Base-by-base conservation (phyloP, 2,888 invertebrate genomes). In the Balanococcus diminutus region DNA sequence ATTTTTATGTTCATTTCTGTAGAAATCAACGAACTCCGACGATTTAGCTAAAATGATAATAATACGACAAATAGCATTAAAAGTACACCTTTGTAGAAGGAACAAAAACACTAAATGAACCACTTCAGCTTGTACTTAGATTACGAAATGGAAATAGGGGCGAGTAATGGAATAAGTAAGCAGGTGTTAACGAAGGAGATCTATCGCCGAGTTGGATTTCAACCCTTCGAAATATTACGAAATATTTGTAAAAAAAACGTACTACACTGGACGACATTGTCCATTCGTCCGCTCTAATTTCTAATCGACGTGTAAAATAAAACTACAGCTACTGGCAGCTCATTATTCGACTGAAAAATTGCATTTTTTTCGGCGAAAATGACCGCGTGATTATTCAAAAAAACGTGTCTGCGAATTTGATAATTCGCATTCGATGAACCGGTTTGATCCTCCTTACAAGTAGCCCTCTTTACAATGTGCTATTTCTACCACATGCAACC, bases 121-220 rank as follows among this genome's bases (percentile, higher is more conserved):
- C 67, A 67, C 67, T 28, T 67, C 67, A 0, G 19, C n/a, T 32
- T 0, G 36, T 32, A 75, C 22, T 8, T n/a, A n/a, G 8, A 22
- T 75, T 75, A 32, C 31, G 32, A 75, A 75, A 75, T 75, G n/a
- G 19, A 67, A 32, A 75, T 36, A 75, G 36, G 75, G 75, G 75
- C 32, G 75, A 75, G 16, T 67, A 61, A 67, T 75, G 75, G 36
- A 75, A n/a, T n/a, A n/a, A n/a, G n/a, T 5, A 32, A 75, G 32
- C 75, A 75, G 75, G 32, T 75, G 75, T 75, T 75, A 75, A 75
- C 32, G n/a, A 32, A 14, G 8, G n/a, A 25, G 32, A 32, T 36
- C 75, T 75, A 0, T 75, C 14, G 28, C 28, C 11, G 67, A 31
- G 67, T 25, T 28, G 6, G 6, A 51, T 28, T 67, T 67, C 61